Conservation (phyloP, 1,140 invertebrate genomes). For the Platyscapa corneri region DNA sequence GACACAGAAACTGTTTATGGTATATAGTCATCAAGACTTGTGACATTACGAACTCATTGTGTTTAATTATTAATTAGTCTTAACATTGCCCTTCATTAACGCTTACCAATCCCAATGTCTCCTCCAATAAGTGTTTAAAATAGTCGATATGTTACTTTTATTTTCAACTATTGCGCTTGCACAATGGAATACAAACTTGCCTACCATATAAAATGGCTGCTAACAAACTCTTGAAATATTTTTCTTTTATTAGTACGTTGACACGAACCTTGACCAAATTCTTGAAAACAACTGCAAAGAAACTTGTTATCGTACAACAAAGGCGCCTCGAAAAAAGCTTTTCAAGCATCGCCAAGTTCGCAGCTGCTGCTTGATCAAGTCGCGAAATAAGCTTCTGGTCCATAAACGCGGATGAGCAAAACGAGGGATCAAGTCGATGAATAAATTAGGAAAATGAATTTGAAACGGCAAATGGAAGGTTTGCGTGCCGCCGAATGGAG, state of each 20-base stretch:
- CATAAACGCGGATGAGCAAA: too few relatives aligned
- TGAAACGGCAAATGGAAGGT: too few relatives aligned
- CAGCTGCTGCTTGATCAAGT: too few relatives aligned
- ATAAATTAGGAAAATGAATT: too few relatives aligned
- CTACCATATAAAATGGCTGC: too few relatives aligned
- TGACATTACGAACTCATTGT: background rate
- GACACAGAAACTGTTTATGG: conserved; percentile 29
- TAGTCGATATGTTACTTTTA: background rate
- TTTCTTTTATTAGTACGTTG: conserved; percentile 5
- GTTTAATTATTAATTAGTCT: background rate
- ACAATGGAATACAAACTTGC: background rate
- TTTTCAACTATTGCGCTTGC: background rate
- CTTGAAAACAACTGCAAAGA: background rate
- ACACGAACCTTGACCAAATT: conserved; percentile 24
- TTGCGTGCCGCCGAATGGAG: too few relatives aligned
- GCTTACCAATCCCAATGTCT: background rate
- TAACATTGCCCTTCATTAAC: background rate
- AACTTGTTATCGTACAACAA: background rate
- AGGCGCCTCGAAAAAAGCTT: background rate
- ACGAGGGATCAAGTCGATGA: too few relatives aligned
- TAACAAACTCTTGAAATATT: background rate
- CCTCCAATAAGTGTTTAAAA: background rate
- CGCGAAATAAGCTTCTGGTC: background rate
- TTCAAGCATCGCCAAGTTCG: too few relatives aligned
- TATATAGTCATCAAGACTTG: background rate